These are phyloP conservation scores for Lepidocolaptes lacrymiger DNA, from an alignment of 2,797 vertebrate species.

Conservation along the genomic window DNA sequence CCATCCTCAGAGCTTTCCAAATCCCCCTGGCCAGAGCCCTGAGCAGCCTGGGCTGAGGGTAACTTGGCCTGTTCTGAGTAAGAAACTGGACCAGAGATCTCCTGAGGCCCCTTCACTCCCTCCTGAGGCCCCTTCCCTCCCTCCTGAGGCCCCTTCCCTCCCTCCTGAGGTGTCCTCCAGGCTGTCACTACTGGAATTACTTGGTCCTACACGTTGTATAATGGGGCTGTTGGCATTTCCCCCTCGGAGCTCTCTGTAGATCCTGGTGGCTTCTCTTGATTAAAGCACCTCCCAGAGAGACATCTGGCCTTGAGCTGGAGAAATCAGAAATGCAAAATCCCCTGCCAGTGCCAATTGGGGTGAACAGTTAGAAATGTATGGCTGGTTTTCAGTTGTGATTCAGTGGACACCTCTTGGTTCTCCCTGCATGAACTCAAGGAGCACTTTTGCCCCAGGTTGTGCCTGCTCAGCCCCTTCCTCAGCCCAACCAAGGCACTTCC, in stretches of 20 bases:
- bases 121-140: background rate
- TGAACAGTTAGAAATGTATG: background rate
- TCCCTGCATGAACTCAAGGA: background rate
- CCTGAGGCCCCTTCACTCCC: background rate
- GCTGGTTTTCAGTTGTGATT: background rate
- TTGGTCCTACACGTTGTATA: background rate
- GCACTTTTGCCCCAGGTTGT: background rate
- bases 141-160: no score
- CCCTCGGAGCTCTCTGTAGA: background rate
- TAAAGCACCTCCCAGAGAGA: background rate
- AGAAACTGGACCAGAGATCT: background rate
- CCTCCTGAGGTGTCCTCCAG: background rate
- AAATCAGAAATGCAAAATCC: background rate
- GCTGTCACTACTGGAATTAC: accelerated
- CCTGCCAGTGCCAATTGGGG: background rate
- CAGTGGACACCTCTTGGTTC: background rate
- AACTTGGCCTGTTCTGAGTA: background rate
- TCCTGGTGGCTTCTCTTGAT: background rate
- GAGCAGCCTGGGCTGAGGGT: background rate
- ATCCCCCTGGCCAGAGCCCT: background rate
- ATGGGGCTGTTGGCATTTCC: background rate
- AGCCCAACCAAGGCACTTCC: background rate
- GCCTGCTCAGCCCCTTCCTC: background rate
- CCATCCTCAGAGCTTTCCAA: background rate
- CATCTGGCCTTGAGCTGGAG: background rate